These are phyloP conservation scores for Mesoligia furuncula DNA, from an alignment of 2,888 invertebrate species.

Conservation along the genomic window DNA sequence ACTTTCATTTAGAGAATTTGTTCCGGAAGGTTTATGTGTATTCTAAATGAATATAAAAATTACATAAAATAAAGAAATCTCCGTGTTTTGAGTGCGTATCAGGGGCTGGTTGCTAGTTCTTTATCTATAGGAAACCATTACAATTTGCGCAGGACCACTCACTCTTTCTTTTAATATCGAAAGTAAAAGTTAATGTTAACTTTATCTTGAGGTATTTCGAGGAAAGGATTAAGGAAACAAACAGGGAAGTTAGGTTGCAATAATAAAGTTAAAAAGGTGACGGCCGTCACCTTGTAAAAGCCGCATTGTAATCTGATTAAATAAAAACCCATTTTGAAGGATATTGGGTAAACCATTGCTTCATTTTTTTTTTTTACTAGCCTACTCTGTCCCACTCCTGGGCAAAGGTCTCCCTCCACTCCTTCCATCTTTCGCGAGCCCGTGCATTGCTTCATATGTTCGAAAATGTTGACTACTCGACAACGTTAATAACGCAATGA, in stretches of 20 bases:
- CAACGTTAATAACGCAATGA: neutral
- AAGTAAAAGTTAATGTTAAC: slow-evolving; percentile 41
- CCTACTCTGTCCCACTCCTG: no score
- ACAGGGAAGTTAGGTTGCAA: slow-evolving; percentile 43
- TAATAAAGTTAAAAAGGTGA: slow-evolving; percentile 58
- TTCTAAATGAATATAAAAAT: neutral
- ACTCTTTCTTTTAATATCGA: slow-evolving; percentile 11
- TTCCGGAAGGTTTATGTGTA: neutral
- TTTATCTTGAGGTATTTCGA: slow-evolving; percentile 49
- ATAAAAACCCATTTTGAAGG: neutral
- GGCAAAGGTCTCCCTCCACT: no score
- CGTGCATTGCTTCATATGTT: neutral
- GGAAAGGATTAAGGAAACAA: slow-evolving; percentile 50
- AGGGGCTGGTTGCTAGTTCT: no score
- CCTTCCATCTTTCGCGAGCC: no score
- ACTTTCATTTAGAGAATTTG: neutral
- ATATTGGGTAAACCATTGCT: neutral
- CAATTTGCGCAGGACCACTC: neutral
- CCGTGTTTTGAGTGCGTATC: neutral
- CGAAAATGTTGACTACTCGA: neutral
- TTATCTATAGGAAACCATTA: neutral
- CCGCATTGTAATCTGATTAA: slow-evolving; percentile 9
- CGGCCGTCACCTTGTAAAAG: slow-evolving; percentile 56
- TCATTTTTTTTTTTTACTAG: no score
- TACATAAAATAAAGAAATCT: neutral